phyloP scores from a whole-genome alignment of 2,888 invertebrate genomes.

The Phaedon cochleariae region DNA sequence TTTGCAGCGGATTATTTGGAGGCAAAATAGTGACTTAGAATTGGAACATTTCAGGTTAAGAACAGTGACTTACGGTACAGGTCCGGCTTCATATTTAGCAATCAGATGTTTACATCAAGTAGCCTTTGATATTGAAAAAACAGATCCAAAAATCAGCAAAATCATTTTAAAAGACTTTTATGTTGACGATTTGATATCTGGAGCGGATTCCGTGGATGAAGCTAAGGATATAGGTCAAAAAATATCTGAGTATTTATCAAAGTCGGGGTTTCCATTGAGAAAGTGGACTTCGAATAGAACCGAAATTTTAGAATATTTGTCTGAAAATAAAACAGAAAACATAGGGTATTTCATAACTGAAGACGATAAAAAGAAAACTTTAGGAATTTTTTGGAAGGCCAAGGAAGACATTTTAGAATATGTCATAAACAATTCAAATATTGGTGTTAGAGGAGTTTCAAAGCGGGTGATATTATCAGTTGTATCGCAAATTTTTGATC shows the following conservation, averaged over 20 bases:
- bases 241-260: neutral
- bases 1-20: conserved; percentile 55
- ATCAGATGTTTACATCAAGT: no score
- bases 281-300: conserved; percentile 13
- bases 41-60: no score
- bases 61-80: no score
- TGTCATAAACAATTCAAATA: no score
- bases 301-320: conserved; percentile 6
- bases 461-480: neutral
- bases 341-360: neutral
- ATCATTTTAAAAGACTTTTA: neutral
- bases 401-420: conserved; percentile 9
- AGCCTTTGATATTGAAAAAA: neutral
- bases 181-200: no score
- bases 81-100: no score
- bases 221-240: neutral
- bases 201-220: conserved; percentile 21
- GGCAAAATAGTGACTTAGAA: conserved; percentile 27
- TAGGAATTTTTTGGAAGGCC: conserved; percentile 13
- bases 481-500: conserved; percentile 28
- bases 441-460: neutral
- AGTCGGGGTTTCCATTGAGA: neutral
- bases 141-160: neutral
- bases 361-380: conserved; percentile 15
- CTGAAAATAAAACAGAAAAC: neutral